Conservation (phyloP, 2,888 invertebrate genomes). For the Vanessa cardui region DNA sequence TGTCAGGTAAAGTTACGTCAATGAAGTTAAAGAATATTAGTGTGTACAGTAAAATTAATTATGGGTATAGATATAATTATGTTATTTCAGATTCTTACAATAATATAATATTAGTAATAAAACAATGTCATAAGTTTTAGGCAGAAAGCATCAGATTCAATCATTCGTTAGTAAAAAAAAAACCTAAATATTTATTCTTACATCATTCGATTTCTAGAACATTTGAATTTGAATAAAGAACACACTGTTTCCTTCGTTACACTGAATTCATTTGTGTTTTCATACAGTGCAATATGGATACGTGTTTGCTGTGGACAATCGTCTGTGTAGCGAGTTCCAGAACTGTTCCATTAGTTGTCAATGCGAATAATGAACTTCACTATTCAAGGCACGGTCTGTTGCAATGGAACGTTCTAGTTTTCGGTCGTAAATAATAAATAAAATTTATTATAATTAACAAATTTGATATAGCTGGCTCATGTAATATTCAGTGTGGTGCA, state of each 20-base stretch:
- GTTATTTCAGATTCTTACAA: no score
- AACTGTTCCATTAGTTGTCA: slow-evolving; percentile 5
- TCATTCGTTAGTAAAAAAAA: no score
- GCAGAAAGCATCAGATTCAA: no score
- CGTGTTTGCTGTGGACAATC: neutral
- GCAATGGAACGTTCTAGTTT: slow-evolving; percentile 11
- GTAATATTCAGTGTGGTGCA: neutral
- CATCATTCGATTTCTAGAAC: no score
- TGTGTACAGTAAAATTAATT: no score
- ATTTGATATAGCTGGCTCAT: neutral
- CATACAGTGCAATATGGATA: neutral
- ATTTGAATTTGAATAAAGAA: no score
- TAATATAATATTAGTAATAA: no score
- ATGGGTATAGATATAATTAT: no score
- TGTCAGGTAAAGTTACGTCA: no score
- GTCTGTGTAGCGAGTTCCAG: neutral
- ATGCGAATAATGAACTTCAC: slow-evolving; percentile 25
- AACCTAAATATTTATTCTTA: no score
- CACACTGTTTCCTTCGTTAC: slow-evolving; percentile 4
- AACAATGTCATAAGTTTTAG: no score
- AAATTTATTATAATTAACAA: neutral
- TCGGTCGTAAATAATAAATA: neutral
- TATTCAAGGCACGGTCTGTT: slow-evolving; percentile 28
- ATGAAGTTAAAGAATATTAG: no score
- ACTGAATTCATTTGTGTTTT: neutral